Percentiles rank a stretch among this genome's conserved stretches.
phyloP scores from a whole-genome alignment of 2,113 vertebrate genomes.

The Vulpes lagopus region DNA sequence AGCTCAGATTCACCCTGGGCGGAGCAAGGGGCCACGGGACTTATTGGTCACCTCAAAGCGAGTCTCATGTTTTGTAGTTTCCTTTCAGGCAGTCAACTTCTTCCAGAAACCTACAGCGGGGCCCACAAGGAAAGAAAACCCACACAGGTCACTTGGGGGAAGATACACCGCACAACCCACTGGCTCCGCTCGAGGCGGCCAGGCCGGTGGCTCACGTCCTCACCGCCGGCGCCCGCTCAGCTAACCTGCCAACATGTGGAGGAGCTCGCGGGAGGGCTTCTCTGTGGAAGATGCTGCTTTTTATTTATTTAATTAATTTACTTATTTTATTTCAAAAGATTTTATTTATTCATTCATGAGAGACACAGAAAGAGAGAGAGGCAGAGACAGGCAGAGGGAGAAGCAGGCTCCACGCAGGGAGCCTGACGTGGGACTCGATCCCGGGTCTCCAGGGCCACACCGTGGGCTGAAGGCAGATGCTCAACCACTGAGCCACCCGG shows the following conservation, averaged over 20 bases:
- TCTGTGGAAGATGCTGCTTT: background rate
- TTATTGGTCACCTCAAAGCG: constrained; percentile 81
- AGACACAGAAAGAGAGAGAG: too few relatives aligned
- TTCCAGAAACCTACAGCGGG: constrained; percentile 79
- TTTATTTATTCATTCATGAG: too few relatives aligned
- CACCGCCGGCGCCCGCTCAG: background rate
- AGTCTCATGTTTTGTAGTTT: constrained; percentile 85
- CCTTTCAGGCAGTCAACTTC: constrained; percentile 68
- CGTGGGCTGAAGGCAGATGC: too few relatives aligned
- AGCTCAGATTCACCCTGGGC: constrained; percentile 74
- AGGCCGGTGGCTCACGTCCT: too few relatives aligned
- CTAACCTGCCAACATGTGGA: background rate
- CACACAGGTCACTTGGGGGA: background rate
- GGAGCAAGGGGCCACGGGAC: constrained; percentile 47
- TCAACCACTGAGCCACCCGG: too few relatives aligned
- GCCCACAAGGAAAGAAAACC: constrained; percentile 52
- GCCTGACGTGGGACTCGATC: too few relatives aligned
- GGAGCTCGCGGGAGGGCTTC: background rate
- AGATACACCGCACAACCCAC: background rate
- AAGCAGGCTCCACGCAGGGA: too few relatives aligned
- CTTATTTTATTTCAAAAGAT: too few relatives aligned
- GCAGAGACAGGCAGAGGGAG: too few relatives aligned
- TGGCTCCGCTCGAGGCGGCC: too few relatives aligned
- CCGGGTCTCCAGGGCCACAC: too few relatives aligned
- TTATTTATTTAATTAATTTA: background rate